phyloP scores from a whole-genome alignment of 1,140 invertebrate genomes.

The Lasioglossum baleicum region DNA sequence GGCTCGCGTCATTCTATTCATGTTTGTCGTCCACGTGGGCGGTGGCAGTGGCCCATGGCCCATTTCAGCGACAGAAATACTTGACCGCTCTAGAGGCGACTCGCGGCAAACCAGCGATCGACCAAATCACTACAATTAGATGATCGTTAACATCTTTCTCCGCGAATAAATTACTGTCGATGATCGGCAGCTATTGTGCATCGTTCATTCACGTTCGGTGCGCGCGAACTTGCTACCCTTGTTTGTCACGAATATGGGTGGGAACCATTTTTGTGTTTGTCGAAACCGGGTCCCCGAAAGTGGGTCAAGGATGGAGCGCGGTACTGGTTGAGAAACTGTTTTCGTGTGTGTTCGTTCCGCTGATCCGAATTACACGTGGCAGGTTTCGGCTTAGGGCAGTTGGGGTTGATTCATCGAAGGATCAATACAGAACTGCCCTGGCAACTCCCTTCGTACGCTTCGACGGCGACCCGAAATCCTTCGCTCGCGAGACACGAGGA shows the following conservation, averaged over 20 bases:
- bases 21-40: constrained; percentile 63
- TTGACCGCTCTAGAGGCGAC: not conserved
- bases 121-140: constrained; percentile 17
- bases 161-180: constrained; percentile 4
- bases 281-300: not conserved
- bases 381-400: constrained; percentile 62
- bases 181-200: not conserved
- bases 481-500: not conserved
- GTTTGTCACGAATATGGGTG: not conserved
- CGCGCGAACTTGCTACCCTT: not conserved
- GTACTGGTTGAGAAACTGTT: not conserved
- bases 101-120: not conserved
- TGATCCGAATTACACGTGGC: constrained; percentile 57
- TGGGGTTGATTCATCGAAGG: constrained; percentile 57
- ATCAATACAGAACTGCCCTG: constrained; percentile 67
- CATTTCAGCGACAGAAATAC: constrained; percentile 68
- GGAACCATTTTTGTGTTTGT: not conserved
- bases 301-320: not conserved
- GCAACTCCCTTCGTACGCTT: constrained; percentile 31
- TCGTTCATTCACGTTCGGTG: not conserved
- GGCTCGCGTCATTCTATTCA: not conserved
- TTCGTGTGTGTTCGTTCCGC: not conserved
- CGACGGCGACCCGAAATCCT: constrained; percentile 16
- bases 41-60: constrained; percentile 64
- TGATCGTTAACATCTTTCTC: not conserved